Evolutionary conservation across 30 jellyfish, hydroid and myxozoan genomes (phyloP), one percentile per base, ranked within the genome.

Genomic region (Phacellophora camtschatica): DNA sequence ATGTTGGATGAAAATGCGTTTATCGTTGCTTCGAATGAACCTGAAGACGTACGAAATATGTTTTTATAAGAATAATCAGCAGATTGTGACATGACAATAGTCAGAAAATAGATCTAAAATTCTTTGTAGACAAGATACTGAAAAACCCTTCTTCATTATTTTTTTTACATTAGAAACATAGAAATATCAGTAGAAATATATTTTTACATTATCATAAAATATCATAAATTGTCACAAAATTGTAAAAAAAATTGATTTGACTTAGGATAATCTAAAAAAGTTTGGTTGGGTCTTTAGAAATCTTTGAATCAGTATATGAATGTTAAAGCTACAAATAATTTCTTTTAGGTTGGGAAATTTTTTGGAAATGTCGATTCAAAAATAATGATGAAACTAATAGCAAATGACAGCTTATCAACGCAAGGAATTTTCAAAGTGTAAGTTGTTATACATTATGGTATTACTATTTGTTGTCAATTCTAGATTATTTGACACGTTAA

Each of bases 1-100:
- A 42, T 89, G 85, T 82, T 89, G 54, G 97, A 89, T 69, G 97
- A 89, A 59, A 89, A 89, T 36, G 97, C 88, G 0, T 89, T 89
- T 55, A 84, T 89, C 27, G 74, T 89, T 66, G 83, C 89, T 3
- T 89, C 97, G 19, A 89, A 82, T 51, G 89, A 89, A 62, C 81
- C 84, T 19, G 65, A 50, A 33, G 97, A 89, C 70, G 97, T 89
- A 43, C 55, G 95, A 10, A 16, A 34, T 20, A 27, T 51, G 13
- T 34, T 27, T 49, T 2, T 34, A 18, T 45, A 9, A n/a, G 8
- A 27, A 28, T 33, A 28, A 9, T 7, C 27, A 4, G 10, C 9
- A 63, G 23, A 4, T 63, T 19, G 50, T 20, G 28, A 12, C 31
- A 9, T 58, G 16, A 29, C 12, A 16, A 5, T 3, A 27, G 22